Base-by-base conservation (phyloP, 1,140 invertebrate genomes). In the Drosophila burlai region DNA sequence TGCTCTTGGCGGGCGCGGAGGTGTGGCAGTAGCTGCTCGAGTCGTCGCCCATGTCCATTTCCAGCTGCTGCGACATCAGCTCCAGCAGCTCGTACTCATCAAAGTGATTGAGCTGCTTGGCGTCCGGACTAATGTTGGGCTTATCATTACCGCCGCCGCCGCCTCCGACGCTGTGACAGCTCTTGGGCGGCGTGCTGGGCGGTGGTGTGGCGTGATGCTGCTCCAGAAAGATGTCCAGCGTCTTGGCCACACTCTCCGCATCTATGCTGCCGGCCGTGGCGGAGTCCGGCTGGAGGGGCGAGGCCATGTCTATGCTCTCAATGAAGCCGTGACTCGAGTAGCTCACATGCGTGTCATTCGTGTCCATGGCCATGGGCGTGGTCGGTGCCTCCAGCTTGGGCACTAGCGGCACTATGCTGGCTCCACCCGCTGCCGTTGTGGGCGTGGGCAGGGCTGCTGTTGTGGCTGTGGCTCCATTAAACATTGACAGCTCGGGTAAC, bases 11-110 rank as follows among this genome's bases (percentile, higher is more conserved):
- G 45, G 52, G 42, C 7, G 34, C 15, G 49, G 59, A 24, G 38
- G 57, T 3, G 36, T 61, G 49, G 43, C 81, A 80, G 29, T 82
- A 87, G 40, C 76, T 81, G 50, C 62, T 81, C 11, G 80, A 77
- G 34, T 93, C 92, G 26, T 93, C 92, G 26, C 91, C 83, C 64
- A 93, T 93, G 64, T 93, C 92, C 92, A 93, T 93, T 55, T 93
- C 92, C 58, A 93, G 75, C 55, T 93, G 92, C 64, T 93, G 92
- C 40, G 92, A 92, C 91, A 93, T 93, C 47, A 93, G 65, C 49
- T 93, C 92, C 42, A 93, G 72, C 59, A 93, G 58, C 58, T 93
- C 92, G 38, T 91, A 84, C 54, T 93, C 92, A 74, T 93, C 92
- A 31, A 92, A 93, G 60, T 92, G 92, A 76, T 93, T 90, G 11